Evolutionary conservation across 2,797 vertebrate species (phyloP).

Genomic region (Arremon aurantiirostris): DNA sequence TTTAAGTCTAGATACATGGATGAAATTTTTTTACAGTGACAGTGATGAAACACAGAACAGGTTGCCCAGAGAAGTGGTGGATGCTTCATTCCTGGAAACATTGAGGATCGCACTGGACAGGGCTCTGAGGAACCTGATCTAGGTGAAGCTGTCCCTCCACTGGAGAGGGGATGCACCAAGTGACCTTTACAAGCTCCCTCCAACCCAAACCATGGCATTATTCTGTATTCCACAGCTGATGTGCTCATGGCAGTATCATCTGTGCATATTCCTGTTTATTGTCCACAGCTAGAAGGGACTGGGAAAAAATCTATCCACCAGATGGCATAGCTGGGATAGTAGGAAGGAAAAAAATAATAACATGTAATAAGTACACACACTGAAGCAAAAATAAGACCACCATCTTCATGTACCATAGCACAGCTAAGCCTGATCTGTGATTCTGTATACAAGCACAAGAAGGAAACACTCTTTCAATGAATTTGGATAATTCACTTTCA

Average conservation of each 20-base stretch:
- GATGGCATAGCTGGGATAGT: conserved; percentile 48
- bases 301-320: conserved; percentile 43
- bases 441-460: not conserved
- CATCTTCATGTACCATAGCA: rapidly evolving
- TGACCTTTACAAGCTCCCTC: not conserved
- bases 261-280: not conserved
- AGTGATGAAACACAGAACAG: not conserved
- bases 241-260: not conserved
- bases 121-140: not conserved
- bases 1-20: not conserved
- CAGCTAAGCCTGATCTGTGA: not conserved
- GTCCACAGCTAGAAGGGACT: not conserved
- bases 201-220: not conserved
- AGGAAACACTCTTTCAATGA: not conserved
- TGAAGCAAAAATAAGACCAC: not conserved
- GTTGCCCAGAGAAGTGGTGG: not conserved
- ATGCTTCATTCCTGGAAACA: not conserved
- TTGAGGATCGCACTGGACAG: not conserved
- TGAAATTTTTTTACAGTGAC: not conserved
- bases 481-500: not conserved
- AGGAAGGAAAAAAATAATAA: not conserved
- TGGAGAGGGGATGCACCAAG: not conserved
- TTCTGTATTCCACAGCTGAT: not conserved
- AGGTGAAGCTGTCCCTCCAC: not conserved
- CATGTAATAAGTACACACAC: not conserved